A percentile compares a stretch with the other conserved stretches of the same genome.
These are phyloP conservation scores for Rhipidura dahli DNA, from an alignment of 2,113 vertebrate species.

Conservation along the genomic window DNA sequence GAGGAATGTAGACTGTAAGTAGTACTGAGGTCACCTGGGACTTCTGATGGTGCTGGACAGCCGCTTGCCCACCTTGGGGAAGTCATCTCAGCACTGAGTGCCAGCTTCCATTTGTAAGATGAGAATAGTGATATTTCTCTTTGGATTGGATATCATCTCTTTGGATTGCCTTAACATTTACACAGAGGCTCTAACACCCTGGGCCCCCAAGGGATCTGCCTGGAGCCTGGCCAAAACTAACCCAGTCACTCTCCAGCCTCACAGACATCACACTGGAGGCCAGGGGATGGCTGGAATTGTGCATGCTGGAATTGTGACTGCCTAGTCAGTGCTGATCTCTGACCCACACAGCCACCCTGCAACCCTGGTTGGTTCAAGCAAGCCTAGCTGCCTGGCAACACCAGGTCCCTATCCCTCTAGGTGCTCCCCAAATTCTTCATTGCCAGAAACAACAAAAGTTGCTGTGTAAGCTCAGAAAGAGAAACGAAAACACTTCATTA, in stretches of 20 bases:
- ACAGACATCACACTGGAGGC: fast-evolving
- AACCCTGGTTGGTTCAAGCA: background rate
- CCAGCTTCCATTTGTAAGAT: background rate
- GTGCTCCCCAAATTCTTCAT: background rate
- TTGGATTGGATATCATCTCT: background rate
- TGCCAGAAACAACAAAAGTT: background rate
- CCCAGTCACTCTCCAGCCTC: background rate
- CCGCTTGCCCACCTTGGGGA: background rate
- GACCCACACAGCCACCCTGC: background rate
- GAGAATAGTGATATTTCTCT: background rate
- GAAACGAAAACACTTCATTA: fast-evolving
- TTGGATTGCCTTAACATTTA: background rate
- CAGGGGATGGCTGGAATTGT: background rate
- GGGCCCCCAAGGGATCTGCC: background rate
- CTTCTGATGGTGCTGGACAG: background rate
- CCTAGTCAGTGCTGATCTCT: background rate
- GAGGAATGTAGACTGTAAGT: background rate
- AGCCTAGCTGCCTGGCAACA: background rate
- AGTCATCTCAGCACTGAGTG: background rate
- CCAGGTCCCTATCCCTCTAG: background rate
- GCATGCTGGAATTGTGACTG: fast-evolving
- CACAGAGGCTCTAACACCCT: background rate
- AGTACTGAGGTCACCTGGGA: background rate
- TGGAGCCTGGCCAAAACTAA: background rate
- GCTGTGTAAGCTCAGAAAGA: background rate